phyloP scores from a whole-genome alignment of 2,113 vertebrate species.

The Seriola quinqueradiata region DNA sequence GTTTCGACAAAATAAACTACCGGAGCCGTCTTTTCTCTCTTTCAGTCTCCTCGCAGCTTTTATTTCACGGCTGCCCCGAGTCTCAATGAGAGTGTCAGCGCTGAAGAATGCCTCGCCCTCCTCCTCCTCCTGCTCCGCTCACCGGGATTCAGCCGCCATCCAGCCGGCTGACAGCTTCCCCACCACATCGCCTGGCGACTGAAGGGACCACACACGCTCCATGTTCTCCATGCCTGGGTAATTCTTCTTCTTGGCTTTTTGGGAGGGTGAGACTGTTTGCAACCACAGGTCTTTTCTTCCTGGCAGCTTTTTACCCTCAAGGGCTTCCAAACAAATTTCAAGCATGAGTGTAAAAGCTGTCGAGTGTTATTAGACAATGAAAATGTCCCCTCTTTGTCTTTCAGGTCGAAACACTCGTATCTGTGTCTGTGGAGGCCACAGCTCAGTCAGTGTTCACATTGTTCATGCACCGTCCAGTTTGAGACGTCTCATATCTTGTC shows the following conservation, averaged over 20 bases:
- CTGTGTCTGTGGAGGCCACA: background rate
- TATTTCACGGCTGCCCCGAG: conserved; percentile 67
- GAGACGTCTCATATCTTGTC: background rate
- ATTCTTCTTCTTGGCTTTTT: conserved; percentile 69
- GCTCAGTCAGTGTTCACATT: background rate
- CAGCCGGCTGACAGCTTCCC: conserved; percentile 70
- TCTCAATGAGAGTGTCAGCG: conserved; percentile 67
- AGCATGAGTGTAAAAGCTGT: conserved; percentile 71
- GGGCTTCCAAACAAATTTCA: conserved; percentile 77
- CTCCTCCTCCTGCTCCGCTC: conserved; percentile 41
- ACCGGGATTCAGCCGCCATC: conserved; percentile 58
- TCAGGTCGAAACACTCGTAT: conserved; percentile 11
- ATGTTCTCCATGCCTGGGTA: conserved; percentile 36
- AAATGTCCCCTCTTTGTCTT: conserved; percentile 46
- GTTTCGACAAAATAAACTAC: conserved; percentile 73
- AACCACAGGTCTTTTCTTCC: conserved; percentile 58
- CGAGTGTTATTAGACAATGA: conserved; percentile 56
- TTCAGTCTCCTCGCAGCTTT: conserved; percentile 60
- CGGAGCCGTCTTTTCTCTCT: conserved; percentile 58
- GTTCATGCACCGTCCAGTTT: background rate
- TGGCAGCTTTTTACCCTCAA: conserved; percentile 61
- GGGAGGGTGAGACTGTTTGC: conserved; percentile 50
- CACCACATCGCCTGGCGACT: conserved; percentile 63
- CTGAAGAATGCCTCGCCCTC: conserved; percentile 62
- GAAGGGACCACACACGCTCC: conserved; percentile 79